Percentiles rank a stretch among this genome's conserved stretches.
Evolutionary conservation across 2,113 vertebrate genomes (phyloP).

Genomic region (Bos taurus): ARS-UCD2.0 NC_037331.1:103258001-103258500

Average conservation of each 20-base stretch:
- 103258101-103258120: not conserved
- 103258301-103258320: not conserved
- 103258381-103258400: not conserved
- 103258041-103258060: not conserved
- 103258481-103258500: not conserved
- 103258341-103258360: not conserved
- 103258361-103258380: not conserved
- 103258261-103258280: not conserved
- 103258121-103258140: not conserved
- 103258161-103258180: too few species aligned
- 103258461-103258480: not conserved
- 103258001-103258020: not conserved
- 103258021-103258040: not conserved
- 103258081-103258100: not conserved
- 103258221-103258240: not conserved
- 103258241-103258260: not conserved
- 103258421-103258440: not conserved
- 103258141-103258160: not conserved
- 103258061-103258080: rapidly evolving
- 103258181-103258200: not conserved
- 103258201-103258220: not conserved
- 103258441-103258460: not conserved
- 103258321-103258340: not conserved
- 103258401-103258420: not conserved
- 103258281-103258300: not conserved